Percentiles rank a stretch among this genome's conserved stretches.
Conservation (phyloP, 2,797 vertebrate genomes). For the Coregonus suidteri region DNA sequence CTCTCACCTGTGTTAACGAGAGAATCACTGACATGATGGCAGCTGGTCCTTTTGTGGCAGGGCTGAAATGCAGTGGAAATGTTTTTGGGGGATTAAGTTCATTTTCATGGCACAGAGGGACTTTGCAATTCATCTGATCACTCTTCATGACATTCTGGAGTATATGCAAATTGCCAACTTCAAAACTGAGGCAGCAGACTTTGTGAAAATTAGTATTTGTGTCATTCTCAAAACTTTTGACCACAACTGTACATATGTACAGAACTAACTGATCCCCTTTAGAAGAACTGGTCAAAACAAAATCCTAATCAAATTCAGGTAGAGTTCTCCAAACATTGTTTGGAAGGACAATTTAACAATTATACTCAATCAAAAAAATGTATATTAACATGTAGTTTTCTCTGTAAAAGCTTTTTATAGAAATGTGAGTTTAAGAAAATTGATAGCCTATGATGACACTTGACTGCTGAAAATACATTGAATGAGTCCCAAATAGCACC, state of each 20-base stretch:
- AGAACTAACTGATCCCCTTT: conserved; percentile 52
- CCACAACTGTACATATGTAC: conserved; percentile 59
- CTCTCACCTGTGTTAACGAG: too few species aligned
- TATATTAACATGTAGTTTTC: conserved; percentile 77
- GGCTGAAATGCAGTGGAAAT: too few species aligned
- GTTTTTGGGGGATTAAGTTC: too few species aligned
- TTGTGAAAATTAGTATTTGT: too few species aligned
- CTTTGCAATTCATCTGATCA: too few species aligned
- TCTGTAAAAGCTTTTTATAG: conserved; percentile 33
- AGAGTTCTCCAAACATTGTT: conserved; percentile 33
- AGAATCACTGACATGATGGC: too few species aligned
- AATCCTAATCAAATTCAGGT: conserved; percentile 56
- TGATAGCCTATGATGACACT: background rate
- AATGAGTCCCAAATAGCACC: background rate
- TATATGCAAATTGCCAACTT: too few species aligned
- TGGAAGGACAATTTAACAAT: conserved; percentile 37
- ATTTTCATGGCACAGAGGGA: too few species aligned
- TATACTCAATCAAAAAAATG: conserved; percentile 64
- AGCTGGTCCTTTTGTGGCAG: too few species aligned
- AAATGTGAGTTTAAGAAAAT: background rate
- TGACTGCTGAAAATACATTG: background rate
- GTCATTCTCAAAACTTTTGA: too few species aligned
- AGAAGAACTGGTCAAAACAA: conserved; percentile 47
- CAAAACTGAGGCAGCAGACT: too few species aligned
- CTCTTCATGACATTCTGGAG: too few species aligned